A percentile compares a stretch with the other conserved stretches of the same genome.
These are phyloP conservation scores for Macrotrachela quadricornifera DNA, from an alignment of 1,140 invertebrate genomes.

Conservation along the genomic window DNA sequence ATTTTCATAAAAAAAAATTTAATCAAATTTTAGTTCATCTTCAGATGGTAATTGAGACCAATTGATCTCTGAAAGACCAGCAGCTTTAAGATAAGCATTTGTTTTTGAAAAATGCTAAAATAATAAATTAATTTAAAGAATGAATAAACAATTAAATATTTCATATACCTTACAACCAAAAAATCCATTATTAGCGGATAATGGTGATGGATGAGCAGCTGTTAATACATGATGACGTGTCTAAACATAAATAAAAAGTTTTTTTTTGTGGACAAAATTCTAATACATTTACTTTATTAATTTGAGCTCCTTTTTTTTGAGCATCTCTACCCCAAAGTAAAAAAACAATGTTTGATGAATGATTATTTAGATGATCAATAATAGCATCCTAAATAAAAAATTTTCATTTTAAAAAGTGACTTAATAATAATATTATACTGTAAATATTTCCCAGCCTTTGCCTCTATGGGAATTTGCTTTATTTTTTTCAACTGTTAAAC, in stretches of 20 bases:
- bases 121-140: too few species aligned
- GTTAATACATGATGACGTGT: constrained; percentile 1
- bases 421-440: background rate
- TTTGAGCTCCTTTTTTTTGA: constrained; percentile 4
- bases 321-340: constrained; percentile 7
- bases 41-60: background rate
- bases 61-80: background rate
- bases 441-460: background rate
- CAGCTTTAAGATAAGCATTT: background rate
- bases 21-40: too few species aligned
- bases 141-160: too few species aligned
- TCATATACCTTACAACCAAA: background rate
- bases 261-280: too few species aligned
- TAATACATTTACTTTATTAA: constrained; percentile 1
- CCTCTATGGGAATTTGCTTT: background rate
- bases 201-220: constrained; percentile 6
- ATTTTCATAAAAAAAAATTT: too few species aligned
- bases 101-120: constrained; percentile 2
- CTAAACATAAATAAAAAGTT: background rate
- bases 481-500: constrained; percentile 4
- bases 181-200: constrained; percentile 3
- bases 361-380: background rate
- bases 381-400: constrained; percentile 1
- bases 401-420: background rate
- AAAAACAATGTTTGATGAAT: background rate